Base-by-base conservation (phyloP, 1,140 invertebrate species). In the Zaprionus capensis region DNA sequence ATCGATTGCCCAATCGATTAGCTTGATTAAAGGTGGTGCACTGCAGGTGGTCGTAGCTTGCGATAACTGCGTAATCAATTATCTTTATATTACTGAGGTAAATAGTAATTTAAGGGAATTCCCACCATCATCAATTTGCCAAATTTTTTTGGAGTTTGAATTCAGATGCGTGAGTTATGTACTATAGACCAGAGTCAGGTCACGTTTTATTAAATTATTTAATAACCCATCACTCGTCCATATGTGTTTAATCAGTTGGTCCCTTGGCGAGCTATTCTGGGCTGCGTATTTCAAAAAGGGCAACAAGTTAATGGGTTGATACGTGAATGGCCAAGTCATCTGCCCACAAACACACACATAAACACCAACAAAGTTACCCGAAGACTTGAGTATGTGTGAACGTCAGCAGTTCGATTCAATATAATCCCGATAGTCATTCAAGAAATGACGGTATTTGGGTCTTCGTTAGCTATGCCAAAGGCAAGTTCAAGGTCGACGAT, bases 401-500 rank as follows among this genome's bases (percentile, higher is more conserved):
- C 41, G 41, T 46, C 41, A 46, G 41, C 41, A 46, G n/a, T 46
- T 46, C 41, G n/a, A 46, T 46, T 46, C 41, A 46, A 46, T 46
- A n/a, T 46, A 46, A 20, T 46, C 41, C 41, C 41, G 41, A n/a
- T 46, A n/a, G n/a, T 46, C 41, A 46, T 17, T 17, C 9, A 46
- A 46, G 41, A 46, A 46, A 46, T 46, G n/a, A 46, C n/a, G 41
- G 41, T 46, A 44, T n/a, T 44, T 44, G 41, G 41, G 41, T 44
- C n/a, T 44, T 9, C n/a, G 15, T 5, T 41, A 3, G 41, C 41
- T 17, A 17, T 7, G n/a, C 2, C 41, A 46, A 46, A 46, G 41
- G n/a, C 41, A 46, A 46, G 41, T 46, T 46, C 41, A 46, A 46
- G 41, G 41, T 46, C 41, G n/a, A 4, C n/a, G 41, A 9, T 17